Conservation (phyloP, 2,888 invertebrate genomes). For the Stenchaetothrips biformis region DNA sequence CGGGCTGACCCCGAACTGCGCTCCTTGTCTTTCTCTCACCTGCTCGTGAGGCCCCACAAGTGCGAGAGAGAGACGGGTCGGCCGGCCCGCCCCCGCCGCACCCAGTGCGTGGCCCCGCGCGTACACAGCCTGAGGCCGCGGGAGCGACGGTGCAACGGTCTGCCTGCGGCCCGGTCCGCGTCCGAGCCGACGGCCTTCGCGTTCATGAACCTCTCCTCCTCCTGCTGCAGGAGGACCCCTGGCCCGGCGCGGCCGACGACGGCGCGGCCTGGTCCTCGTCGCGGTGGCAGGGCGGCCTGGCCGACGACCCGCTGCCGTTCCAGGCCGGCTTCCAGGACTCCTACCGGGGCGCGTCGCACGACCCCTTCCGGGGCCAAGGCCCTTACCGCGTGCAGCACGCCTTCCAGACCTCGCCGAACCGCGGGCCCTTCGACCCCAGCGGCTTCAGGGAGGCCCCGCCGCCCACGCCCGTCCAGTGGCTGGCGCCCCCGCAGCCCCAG, state of each 20-base stretch:
- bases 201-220: not conserved
- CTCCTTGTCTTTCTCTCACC: too few species aligned
- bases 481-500: conserved; percentile 6
- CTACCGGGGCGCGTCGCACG: not conserved
- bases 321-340: not conserved
- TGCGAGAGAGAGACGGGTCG: too few species aligned
- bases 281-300: not conserved
- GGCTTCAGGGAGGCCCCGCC: not conserved
- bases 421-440: not conserved
- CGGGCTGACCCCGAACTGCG: too few species aligned
- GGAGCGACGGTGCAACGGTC: too few species aligned
- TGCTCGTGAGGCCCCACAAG: too few species aligned
- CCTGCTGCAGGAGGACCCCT: not conserved
- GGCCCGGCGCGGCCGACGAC: not conserved
- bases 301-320: not conserved
- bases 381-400: not conserved
- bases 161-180: too few species aligned
- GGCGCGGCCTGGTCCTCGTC: not conserved
- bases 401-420: too few species aligned
- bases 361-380: not conserved
- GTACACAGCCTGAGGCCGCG: too few species aligned
- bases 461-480: conserved; percentile 8
- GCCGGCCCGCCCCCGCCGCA: too few species aligned
- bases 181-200: too few species aligned
- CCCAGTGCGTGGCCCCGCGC: too few species aligned